Evolutionary conservation across 2,888 invertebrate genomes (phyloP), one percentile per base, ranked within the genome.

Genomic region (Drosophila testacea): DNA sequence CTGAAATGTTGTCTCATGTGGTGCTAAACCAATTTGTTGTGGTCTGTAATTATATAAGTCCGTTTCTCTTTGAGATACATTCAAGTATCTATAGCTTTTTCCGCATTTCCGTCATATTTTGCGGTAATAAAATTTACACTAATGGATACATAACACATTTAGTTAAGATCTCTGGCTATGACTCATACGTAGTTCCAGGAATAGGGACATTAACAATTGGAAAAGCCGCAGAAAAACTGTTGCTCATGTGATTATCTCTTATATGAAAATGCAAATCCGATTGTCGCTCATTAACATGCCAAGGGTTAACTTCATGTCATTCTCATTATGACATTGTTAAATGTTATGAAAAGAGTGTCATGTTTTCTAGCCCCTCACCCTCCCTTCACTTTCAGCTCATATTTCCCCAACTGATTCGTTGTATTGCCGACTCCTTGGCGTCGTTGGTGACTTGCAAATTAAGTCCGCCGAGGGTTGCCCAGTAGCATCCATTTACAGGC

Each of bases 311-410:
- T 66, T 57, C 62, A 41, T 80, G 80, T 67, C 64, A 52, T 51
- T 56, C 85, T 65, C 77, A 83, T 84, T 88, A 84, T 85, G 83
- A 82, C 80, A 80, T 75, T 89, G 90, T 90, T 90, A 89, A 90
- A 90, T 90, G 90, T 89, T 88, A 88, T 85, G 90, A 88, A 83
- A 81, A 81, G 78, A 73, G 73, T 73, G 83, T 79, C 75, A 69
- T 73, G 69, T 75, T 76, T 47, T 59, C 30, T 47, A 51, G 50
- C 34, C 39, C 36, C 50, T n/a, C 28, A 39, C 32, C 47, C 9
- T 13, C 7, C 4, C 10, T 9, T 36, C 42, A 30, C 27, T 47
- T 46, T 34, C 32, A 57, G 34, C 32, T 69, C 57, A 51, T n/a
- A 51, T 55, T 63, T 39, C 59, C n/a, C 38, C 39, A 55, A 47